Evolutionary conservation across 2,888 invertebrate genomes (phyloP).

Genomic region (Margaritifera margaritifera): DNA sequence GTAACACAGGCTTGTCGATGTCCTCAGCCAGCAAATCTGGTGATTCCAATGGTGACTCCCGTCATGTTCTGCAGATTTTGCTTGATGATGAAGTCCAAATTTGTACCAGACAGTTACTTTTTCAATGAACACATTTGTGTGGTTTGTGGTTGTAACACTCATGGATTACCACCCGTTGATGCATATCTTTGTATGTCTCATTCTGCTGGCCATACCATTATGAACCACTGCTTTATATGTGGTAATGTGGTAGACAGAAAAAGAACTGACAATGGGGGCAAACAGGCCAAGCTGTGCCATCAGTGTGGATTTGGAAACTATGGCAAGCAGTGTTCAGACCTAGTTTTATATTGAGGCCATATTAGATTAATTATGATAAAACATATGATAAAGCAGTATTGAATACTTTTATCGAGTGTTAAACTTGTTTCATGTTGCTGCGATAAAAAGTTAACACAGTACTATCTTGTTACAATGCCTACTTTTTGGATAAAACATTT

Average conservation of each 20-base stretch:
- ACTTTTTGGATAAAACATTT: no score
- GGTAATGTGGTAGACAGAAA: slow-evolving; percentile 12
- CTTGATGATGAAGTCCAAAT: slow-evolving; percentile 16
- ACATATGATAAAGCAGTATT: no score
- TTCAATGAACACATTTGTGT: slow-evolving; percentile 42
- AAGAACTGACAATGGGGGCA: slow-evolving; percentile 13
- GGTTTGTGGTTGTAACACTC: slow-evolving; percentile 33
- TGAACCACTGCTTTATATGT: slow-evolving; percentile 28
- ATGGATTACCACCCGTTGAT: slow-evolving; percentile 1
- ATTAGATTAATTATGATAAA: no score
- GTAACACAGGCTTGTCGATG: slow-evolving; percentile 39
- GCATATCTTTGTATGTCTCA: slow-evolving; percentile 35
- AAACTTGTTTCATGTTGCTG: no score
- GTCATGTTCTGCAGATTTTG: slow-evolving; percentile 43
- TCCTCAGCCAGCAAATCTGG: slow-evolving; percentile 24
- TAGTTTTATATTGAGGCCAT: neutral
- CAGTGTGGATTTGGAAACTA: slow-evolving; percentile 43
- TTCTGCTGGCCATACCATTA: slow-evolving; percentile 5
- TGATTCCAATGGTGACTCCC: slow-evolving; percentile 31
- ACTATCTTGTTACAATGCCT: no score
- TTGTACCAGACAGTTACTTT: slow-evolving; percentile 33
- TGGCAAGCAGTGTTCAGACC: slow-evolving; percentile 30
- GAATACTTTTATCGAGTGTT: no score
- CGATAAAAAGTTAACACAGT: no score
- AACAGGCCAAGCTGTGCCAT: slow-evolving; percentile 28